A percentile compares a stretch with the other conserved stretches of the same genome.
phyloP scores from a whole-genome alignment of 2,113 vertebrate species.

The Catharus fuscescens region DNA sequence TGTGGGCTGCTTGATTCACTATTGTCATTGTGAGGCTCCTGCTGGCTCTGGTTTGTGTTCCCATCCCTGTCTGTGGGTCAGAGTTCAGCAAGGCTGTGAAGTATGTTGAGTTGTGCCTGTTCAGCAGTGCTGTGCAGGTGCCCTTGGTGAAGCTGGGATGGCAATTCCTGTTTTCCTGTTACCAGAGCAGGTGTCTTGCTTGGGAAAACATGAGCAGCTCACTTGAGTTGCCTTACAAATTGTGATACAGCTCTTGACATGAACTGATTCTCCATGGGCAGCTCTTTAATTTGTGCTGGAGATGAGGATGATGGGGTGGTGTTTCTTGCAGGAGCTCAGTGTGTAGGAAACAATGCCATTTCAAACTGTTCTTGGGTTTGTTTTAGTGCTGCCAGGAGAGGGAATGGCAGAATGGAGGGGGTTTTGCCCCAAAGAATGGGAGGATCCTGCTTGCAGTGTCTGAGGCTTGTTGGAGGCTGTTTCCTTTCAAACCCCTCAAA shows the following conservation, averaged over 20 bases:
- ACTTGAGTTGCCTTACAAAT: background rate
- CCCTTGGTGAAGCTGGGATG: background rate
- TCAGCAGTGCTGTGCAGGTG: background rate
- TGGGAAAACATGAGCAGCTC: background rate
- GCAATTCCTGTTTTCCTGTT: background rate
- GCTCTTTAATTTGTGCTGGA: background rate
- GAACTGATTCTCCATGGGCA: accelerated
- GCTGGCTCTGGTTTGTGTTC: background rate
- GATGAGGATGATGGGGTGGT: background rate
- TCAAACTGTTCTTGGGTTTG: background rate
- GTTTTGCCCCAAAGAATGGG: background rate
- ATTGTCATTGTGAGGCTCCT: background rate
- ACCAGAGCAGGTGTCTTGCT: background rate
- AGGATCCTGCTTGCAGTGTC: background rate
- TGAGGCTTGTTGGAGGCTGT: background rate
- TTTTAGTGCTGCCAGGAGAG: background rate
- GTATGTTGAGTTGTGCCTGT: accelerated
- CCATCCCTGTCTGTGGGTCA: background rate
- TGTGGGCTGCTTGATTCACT: background rate
- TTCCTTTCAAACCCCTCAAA: background rate
- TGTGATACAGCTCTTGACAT: background rate
- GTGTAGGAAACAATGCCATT: background rate
- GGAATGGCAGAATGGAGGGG: background rate
- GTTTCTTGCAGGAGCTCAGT: background rate
- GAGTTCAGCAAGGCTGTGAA: background rate